A percentile compares a stretch with the other conserved stretches of the same genome.
These are phyloP conservation scores for Oryzias dopingdopingensis DNA, from an alignment of 2,797 vertebrate genomes.

Conservation along the genomic window DNA sequence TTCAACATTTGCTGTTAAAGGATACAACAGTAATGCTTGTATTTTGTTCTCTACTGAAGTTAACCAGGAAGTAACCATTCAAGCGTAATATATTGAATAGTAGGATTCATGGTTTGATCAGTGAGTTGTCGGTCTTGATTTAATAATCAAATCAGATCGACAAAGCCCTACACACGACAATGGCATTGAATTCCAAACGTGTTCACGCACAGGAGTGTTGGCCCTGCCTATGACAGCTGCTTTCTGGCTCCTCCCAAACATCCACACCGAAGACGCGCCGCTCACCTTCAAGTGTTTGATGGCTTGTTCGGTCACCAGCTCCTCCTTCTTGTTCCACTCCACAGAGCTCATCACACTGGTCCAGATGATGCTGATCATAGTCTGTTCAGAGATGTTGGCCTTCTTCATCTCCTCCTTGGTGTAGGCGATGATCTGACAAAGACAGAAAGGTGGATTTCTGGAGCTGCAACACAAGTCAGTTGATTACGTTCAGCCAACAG, in stretches of 20 bases:
- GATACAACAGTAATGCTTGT: no score
- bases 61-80: no score
- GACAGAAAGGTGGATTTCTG: conserved; percentile 6
- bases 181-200: background rate
- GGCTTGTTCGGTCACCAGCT: conserved; percentile 95
- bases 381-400: conserved; percentile 89
- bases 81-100: no score
- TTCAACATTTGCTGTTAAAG: no score
- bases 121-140: no score
- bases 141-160: background rate
- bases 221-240: no score
- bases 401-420: conserved; percentile 92
- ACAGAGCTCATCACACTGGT: conserved; percentile 91
- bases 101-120: no score
- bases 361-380: conserved; percentile 89
- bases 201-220: no score
- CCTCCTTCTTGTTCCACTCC: conserved; percentile 97
- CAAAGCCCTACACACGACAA: no score
- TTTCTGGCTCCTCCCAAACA: no score
- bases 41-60: no score
- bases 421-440: conserved; percentile 84
- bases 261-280: conserved; percentile 2
- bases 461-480: conserved; percentile 1
- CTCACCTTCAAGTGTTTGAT: conserved; percentile 96
- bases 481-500: no score